Evolutionary conservation across 2,113 vertebrate genomes (phyloP).

Genomic region (Pterocles gutturalis): DNA sequence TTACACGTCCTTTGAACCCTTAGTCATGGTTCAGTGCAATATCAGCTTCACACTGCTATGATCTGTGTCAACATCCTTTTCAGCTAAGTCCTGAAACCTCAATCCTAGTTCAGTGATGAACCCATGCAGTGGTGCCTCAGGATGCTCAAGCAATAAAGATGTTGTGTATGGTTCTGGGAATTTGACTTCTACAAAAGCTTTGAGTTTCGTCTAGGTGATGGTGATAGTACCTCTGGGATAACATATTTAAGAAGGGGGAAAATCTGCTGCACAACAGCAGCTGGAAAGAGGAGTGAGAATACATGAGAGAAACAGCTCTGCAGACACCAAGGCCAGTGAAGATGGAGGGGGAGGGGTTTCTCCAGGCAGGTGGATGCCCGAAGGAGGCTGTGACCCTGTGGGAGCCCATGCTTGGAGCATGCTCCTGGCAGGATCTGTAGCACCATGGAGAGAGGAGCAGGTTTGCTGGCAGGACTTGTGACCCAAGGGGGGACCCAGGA

Average conservation of each 20-base stretch:
- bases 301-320: neutral
- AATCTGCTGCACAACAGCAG: neutral
- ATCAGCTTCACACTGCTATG: neutral
- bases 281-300: neutral
- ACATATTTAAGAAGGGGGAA: neutral
- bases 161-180: neutral
- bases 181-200: neutral
- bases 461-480: neutral
- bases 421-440: neutral
- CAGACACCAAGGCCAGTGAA: neutral
- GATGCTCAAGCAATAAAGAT: neutral
- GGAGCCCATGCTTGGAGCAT: neutral
- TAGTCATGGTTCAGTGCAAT: neutral
- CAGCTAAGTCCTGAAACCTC: neutral
- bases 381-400: too few species aligned
- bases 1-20: neutral
- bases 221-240: neutral
- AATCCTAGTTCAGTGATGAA: neutral
- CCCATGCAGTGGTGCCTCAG: fast-evolving
- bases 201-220: neutral
- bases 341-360: neutral
- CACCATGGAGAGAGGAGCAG: neutral
- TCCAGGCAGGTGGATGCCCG: neutral
- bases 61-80: neutral
- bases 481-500: too few species aligned